phyloP scores from a whole-genome alignment of 2,888 invertebrate genomes.

The Ashinkailepas kermadecensis region DNA sequence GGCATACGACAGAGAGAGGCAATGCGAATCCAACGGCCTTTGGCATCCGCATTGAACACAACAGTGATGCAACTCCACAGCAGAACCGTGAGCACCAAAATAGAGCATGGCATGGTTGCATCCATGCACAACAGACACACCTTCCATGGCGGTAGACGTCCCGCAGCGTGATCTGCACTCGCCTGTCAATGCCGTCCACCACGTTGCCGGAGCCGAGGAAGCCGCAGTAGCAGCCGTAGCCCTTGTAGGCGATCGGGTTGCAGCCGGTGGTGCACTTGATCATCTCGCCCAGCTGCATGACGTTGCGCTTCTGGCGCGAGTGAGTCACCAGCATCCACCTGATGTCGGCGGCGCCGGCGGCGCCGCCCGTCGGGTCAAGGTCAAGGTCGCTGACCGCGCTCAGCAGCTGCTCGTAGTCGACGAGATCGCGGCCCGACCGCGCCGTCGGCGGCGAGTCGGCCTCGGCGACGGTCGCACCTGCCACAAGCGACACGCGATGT shows the following conservation, averaged over 20 bases:
- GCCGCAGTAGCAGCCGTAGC: slow-evolving; percentile 85
- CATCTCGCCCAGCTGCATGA: slow-evolving; percentile 67
- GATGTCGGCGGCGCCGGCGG: neutral
- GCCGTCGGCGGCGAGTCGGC: no score
- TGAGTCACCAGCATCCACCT: slow-evolving; percentile 13
- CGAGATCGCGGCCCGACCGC: neutral
- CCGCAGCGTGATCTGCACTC: slow-evolving; percentile 32
- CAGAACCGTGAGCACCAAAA: neutral
- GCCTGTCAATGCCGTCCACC: slow-evolving; percentile 75
- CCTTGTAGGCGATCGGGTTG: slow-evolving; percentile 71
- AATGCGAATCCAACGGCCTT: no score
- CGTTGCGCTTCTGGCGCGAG: slow-evolving; percentile 30
- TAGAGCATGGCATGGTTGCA: neutral
- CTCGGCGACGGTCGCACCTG: no score
- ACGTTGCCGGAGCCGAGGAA: slow-evolving; percentile 71
- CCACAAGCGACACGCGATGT: no score
- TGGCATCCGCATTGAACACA: no score
- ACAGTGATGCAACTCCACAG: neutral
- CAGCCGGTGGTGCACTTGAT: slow-evolving; percentile 76
- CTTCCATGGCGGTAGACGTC: neutral
- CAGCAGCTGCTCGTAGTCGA: neutral
- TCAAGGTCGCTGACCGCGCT: neutral
- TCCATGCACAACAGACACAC: neutral
- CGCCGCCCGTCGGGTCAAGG: neutral
- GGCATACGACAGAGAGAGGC: no score